Evolutionary conservation across 2,113 vertebrate species (phyloP).

Genomic region (Mirza zaza): DNA sequence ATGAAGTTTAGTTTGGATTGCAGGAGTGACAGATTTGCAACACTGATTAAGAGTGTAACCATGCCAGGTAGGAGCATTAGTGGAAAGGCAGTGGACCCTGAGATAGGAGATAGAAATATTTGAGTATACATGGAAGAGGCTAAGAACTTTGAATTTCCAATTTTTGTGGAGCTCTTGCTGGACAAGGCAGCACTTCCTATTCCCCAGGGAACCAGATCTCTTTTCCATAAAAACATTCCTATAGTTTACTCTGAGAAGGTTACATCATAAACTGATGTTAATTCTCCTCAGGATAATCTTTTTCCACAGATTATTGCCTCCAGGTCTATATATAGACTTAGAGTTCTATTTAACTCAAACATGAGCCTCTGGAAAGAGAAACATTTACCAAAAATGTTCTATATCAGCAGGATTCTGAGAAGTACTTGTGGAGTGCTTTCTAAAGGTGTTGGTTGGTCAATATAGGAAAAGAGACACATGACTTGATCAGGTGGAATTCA

Average conservation of each 20-base stretch:
- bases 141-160: neutral
- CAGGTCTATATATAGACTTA: neutral
- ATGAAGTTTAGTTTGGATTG: neutral
- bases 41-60: neutral
- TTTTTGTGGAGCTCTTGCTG: neutral
- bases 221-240: neutral
- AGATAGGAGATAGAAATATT: neutral
- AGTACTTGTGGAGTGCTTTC: neutral
- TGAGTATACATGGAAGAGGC: neutral
- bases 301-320: neutral
- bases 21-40: neutral
- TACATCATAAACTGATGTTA: neutral
- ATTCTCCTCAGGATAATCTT: neutral
- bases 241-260: neutral
- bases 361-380: neutral
- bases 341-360: neutral
- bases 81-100: neutral
- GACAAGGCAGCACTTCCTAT: neutral
- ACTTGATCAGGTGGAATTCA: neutral
- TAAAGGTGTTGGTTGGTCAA: neutral
- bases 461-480: neutral
- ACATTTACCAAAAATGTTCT: neutral
- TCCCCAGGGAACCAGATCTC: neutral
- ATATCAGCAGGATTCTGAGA: neutral
- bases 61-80: neutral